A percentile compares a stretch with the other conserved stretches of the same genome.
These are phyloP conservation scores for Tarsius wallacei DNA, from an alignment of 2,797 vertebrate genomes.

Conservation along the genomic window DNA sequence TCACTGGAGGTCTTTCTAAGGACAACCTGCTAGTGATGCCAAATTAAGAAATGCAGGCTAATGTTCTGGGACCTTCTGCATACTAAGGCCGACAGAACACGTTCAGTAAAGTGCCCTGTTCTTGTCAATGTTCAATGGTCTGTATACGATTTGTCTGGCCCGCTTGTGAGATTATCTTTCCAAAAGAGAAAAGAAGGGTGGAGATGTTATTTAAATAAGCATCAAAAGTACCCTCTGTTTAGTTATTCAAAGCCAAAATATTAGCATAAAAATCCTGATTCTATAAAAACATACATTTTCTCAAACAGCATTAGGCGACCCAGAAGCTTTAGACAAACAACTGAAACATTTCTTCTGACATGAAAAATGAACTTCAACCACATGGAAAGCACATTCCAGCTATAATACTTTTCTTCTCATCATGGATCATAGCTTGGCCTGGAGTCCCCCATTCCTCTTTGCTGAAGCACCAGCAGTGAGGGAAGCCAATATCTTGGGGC, in stretches of 20 bases:
- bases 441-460: neutral
- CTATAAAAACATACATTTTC: conserved; percentile 34
- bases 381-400: neutral
- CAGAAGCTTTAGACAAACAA: conserved; percentile 18
- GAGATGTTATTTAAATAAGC: conserved; percentile 60
- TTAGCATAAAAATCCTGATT: neutral
- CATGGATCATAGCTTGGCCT: conserved; percentile 24
- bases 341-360: conserved; percentile 22
- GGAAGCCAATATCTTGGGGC: conserved; percentile 5
- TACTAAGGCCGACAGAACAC: neutral
- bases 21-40: neutral
- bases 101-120: neutral
- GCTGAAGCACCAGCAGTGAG: conserved; percentile 21
- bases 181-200: conserved; percentile 62
- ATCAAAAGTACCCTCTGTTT: conserved; percentile 39
- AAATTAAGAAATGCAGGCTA: conserved; percentile 39
- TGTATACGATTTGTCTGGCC: neutral
- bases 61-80: conserved; percentile 30
- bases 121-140: neutral
- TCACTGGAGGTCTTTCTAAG: conserved; percentile 50
- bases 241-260: conserved; percentile 42
- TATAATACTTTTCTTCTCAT: neutral
- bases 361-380: neutral
- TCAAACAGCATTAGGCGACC: conserved; percentile 41
- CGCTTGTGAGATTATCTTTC: conserved; percentile 47